Percentiles rank a stretch among this genome's conserved stretches.
phyloP scores from a whole-genome alignment of 2,888 invertebrate species.

The Morpho helenor region DNA sequence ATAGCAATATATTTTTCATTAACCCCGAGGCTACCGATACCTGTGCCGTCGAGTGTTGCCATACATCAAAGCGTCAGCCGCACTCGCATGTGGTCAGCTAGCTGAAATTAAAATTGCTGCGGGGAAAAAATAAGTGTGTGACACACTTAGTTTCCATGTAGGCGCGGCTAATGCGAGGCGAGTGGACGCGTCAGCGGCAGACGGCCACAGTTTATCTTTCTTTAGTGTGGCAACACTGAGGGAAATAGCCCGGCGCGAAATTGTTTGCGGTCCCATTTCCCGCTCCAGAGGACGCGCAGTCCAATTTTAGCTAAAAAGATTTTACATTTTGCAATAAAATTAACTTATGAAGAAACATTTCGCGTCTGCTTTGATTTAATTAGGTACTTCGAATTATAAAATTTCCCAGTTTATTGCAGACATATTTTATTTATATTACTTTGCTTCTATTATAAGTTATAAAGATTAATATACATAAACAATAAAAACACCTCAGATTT shows the following conservation, averaged over 20 bases:
- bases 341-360: no score
- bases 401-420: no score
- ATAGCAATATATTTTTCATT: conserved; percentile 15
- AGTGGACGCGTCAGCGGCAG: conserved; percentile 73
- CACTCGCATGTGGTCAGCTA: conserved; percentile 61
- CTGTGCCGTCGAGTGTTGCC: conserved; percentile 51
- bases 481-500: no score
- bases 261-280: conserved; percentile 65
- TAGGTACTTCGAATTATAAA: no score
- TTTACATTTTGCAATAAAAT: no score
- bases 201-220: conserved; percentile 69
- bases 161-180: conserved; percentile 69
- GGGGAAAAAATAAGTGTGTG: conserved; percentile 69
- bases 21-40: conserved; percentile 31
- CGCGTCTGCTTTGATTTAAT: no score
- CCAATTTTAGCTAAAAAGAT: background rate
- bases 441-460: no score
- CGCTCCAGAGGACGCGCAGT: conserved; percentile 1
- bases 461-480: no score
- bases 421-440: no score
- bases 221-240: conserved; percentile 63
- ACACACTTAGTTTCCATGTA: conserved; percentile 68
- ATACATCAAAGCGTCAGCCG: conserved; percentile 61
- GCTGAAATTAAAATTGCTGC: conserved; percentile 72
- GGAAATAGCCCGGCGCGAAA: conserved; percentile 56